A percentile compares a stretch with the other conserved stretches of the same genome.
These are phyloP conservation scores for Trachelus troglodyta DNA, from an alignment of 2,888 invertebrate genomes.

Conservation along the genomic window DNA sequence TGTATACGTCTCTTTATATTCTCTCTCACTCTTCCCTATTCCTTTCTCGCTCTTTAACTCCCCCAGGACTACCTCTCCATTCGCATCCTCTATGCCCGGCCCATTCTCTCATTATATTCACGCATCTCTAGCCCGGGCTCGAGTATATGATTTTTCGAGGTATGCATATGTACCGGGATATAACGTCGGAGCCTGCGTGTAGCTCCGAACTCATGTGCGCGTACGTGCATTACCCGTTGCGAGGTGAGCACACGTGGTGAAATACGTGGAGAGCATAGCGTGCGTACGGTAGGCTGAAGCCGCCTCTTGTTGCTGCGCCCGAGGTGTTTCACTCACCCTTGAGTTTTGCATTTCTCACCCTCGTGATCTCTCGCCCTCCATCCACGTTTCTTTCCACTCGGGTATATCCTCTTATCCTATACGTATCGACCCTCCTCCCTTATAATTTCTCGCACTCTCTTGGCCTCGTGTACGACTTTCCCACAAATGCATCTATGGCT, in stretches of 20 bases:
- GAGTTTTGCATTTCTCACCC: constrained; percentile 7
- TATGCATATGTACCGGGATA: neutral
- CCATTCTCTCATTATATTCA: constrained; percentile 40
- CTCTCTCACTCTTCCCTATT: constrained; percentile 14
- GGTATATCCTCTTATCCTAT: too few relatives aligned
- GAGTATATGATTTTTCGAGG: constrained; percentile 19
- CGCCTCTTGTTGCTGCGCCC: neutral
- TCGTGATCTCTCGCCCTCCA: neutral
- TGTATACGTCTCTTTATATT: constrained; percentile 27
- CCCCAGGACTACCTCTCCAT: constrained; percentile 4
- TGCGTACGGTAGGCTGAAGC: neutral
- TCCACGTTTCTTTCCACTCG: too few relatives aligned
- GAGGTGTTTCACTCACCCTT: constrained; percentile 5
- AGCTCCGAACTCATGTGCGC: too few relatives aligned
- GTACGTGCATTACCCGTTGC: neutral
- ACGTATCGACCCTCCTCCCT: too few relatives aligned
- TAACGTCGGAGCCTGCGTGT: neutral
- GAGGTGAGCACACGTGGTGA: neutral
- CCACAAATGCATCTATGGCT: too few relatives aligned
- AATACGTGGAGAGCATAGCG: too few relatives aligned
- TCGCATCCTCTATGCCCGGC: constrained; percentile 12
- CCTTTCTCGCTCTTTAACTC: neutral
- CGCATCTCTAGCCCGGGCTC: constrained; percentile 32
- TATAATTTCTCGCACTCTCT: too few relatives aligned
- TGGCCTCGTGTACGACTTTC: too few relatives aligned